Conservation (phyloP, 2,113 vertebrate species). For the Hystrix cristata region DNA sequence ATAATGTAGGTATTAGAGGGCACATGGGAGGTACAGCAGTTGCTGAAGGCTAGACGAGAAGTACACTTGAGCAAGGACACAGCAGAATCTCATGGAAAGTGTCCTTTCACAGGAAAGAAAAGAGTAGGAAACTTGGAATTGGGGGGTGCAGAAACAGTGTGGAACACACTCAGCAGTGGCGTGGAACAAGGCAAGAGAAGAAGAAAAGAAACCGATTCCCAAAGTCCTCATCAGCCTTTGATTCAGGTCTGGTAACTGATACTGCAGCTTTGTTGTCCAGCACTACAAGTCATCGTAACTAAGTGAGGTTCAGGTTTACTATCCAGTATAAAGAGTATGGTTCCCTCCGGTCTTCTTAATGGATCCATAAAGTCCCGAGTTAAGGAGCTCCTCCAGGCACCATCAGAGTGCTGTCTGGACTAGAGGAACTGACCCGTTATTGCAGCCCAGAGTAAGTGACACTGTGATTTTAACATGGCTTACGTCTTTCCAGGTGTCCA, state of each 20-base stretch:
- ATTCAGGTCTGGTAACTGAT: neutral
- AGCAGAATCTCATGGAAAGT: neutral
- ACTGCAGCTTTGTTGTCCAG: neutral
- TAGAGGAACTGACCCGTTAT: conserved; percentile 20
- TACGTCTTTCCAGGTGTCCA: conserved; percentile 16
- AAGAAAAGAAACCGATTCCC: neutral
- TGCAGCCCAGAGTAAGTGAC: conserved; percentile 3
- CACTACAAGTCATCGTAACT: conserved; percentile 36
- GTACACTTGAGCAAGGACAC: neutral
- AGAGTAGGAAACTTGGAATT: neutral
- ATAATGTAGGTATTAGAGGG: neutral
- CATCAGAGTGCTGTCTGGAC: neutral
- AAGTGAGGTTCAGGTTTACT: conserved; percentile 54
- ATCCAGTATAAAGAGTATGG: conserved; percentile 1
- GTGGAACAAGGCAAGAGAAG: neutral
- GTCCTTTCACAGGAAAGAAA: neutral
- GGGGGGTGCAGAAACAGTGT: neutral
- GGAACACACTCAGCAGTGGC: neutral
- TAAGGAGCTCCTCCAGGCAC: conserved; percentile 68
- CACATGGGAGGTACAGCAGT: neutral
- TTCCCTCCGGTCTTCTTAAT: conserved; percentile 58
- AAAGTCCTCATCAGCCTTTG: neutral
- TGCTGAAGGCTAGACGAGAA: fast-evolving
- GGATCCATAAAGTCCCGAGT: conserved; percentile 67
- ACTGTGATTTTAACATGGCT: conserved; percentile 36